Evolutionary conservation across 1,140 invertebrate species (phyloP).

Genomic region (Holotrichia oblita): DNA sequence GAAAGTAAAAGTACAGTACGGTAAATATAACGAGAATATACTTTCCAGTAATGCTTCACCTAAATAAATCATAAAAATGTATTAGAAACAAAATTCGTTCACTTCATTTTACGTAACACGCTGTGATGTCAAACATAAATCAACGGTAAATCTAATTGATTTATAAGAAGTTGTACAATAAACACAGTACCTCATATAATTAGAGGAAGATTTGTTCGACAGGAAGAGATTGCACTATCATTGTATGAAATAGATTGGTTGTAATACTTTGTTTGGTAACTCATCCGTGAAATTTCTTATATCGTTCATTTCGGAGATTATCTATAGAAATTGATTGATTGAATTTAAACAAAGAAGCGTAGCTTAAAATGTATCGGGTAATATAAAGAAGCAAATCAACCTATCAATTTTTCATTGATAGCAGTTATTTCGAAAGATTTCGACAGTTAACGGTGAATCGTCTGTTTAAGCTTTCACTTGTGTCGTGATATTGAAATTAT

Average conservation of each 20-base stretch:
- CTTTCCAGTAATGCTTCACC: background rate
- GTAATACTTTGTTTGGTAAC: background rate
- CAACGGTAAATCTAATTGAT: background rate
- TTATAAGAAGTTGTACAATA: background rate
- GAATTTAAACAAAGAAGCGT: too few relatives aligned
- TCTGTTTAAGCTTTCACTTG: too few relatives aligned
- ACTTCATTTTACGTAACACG: background rate
- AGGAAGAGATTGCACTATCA: background rate
- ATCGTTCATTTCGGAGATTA: too few relatives aligned
- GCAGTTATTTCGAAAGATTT: too few relatives aligned
- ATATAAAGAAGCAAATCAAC: too few relatives aligned
- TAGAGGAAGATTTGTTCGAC: background rate
- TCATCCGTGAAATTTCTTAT: background rate
- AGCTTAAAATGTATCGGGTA: too few relatives aligned
- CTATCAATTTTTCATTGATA: too few relatives aligned
- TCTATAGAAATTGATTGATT: too few relatives aligned
- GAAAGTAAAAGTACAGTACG: constrained; percentile 5
- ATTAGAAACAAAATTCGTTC: constrained; percentile 2
- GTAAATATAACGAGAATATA: background rate
- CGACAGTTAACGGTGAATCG: too few relatives aligned
- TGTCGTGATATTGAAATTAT: too few relatives aligned
- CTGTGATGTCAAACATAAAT: background rate
- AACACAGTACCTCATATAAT: background rate
- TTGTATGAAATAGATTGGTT: background rate
- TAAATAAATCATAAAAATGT: background rate